These are phyloP conservation scores for Liposcelis brunnea DNA, from an alignment of 2,888 invertebrate species.

Conservation along the genomic window DNA sequence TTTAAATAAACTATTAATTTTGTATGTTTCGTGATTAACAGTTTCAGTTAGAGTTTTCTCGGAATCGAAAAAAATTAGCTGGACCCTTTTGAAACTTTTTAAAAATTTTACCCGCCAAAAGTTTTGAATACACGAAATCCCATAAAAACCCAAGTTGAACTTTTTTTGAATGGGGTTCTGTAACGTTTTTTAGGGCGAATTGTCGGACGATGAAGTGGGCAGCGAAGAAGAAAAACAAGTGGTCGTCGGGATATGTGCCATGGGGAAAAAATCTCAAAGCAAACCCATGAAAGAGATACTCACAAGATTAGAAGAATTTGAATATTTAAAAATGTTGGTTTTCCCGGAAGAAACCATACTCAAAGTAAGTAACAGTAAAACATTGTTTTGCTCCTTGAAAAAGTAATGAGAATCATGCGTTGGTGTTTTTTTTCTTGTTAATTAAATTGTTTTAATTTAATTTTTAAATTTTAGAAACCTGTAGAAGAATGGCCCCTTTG, in stretches of 20 bases:
- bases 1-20: no score
- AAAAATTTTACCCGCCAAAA: no score
- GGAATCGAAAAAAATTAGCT: no score
- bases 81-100: no score
- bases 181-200: constrained; percentile 43
- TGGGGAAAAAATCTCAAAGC: constrained; percentile 98
- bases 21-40: no score
- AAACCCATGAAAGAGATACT: constrained; percentile 99
- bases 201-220: constrained; percentile 39
- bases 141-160: no score
- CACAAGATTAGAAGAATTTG: constrained; percentile 86
- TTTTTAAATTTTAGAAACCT: constrained; percentile 44
- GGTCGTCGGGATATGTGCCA: constrained; percentile 96
- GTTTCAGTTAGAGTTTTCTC: no score
- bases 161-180: no score
- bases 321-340: constrained; percentile 85
- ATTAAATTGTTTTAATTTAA: background rate
- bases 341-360: constrained; percentile 94
- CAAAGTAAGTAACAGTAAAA: constrained; percentile 39
- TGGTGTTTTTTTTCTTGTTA: background rate
- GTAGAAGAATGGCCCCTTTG: constrained; percentile 97
- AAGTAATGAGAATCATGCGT: background rate
- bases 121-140: no score
- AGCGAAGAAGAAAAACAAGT: constrained; percentile 64
- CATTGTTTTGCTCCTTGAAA: background rate